Evolutionary conservation across 2,113 vertebrate species (phyloP).

Genomic region (Arothron firmamentum): DNA sequence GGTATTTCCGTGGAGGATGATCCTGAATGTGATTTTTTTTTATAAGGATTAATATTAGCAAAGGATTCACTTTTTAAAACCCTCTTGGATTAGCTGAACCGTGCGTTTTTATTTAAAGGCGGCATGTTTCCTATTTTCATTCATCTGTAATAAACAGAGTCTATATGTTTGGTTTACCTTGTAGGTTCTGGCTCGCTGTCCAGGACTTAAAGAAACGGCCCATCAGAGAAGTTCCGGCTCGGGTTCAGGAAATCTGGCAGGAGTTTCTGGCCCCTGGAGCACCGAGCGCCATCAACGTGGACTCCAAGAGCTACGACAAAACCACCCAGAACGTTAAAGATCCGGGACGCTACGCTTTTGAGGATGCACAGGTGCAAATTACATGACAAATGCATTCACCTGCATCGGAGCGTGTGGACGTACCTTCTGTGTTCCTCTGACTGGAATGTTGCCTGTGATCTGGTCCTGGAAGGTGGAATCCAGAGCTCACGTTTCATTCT

Average conservation of each 20-base stretch:
- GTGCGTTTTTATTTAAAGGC: not conserved
- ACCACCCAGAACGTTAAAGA: slow-evolving; percentile 96
- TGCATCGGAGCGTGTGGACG: not conserved
- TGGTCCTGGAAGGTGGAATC: not conserved
- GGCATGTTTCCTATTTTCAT: no score
- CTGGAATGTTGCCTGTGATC: not conserved
- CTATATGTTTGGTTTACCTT: not conserved
- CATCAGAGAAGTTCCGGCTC: slow-evolving; percentile 87
- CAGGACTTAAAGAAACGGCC: slow-evolving; percentile 95
- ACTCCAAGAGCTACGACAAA: slow-evolving; percentile 97
- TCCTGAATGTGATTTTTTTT: not conserved
- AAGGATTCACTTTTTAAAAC: not conserved
- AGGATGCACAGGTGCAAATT: slow-evolving; percentile 87
- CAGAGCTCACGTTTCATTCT: slow-evolving; percentile 4
- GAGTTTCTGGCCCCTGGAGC: slow-evolving; percentile 94
- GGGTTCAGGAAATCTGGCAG: slow-evolving; percentile 96
- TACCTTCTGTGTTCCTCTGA: not conserved
- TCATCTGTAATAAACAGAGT: not conserved
- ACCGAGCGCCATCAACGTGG: slow-evolving; percentile 94
- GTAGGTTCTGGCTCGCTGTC: slow-evolving; percentile 95
- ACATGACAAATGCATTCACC: not conserved
- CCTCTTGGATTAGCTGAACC: not conserved
- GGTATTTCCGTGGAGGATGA: not conserved
- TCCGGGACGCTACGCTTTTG: slow-evolving; percentile 91
- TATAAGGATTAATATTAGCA: not conserved